Evolutionary conservation across 2,113 vertebrate genomes (phyloP), one percentile per base, ranked within the genome.

Genomic region (Phaethornis superciliosus): DNA sequence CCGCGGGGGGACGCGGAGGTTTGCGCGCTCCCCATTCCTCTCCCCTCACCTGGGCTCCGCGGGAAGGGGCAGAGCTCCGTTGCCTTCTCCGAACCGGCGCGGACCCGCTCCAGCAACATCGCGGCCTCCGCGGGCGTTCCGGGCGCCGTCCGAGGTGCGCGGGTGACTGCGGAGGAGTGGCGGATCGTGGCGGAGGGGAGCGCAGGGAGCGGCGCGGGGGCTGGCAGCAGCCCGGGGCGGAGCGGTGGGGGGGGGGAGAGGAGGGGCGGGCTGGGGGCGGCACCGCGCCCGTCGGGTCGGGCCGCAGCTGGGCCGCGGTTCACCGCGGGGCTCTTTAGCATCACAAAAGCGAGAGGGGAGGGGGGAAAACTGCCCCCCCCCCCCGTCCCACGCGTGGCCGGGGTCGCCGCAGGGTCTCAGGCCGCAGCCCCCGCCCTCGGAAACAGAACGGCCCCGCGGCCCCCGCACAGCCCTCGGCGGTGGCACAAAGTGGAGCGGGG

Each of bases 21-120:
- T 32, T 46, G 37, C 58, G 40, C 51, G 40, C 6, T 28, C 60
- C 26, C 15, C 46, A 19, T 19, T 19, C 46, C 46, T 19, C 46
- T 46, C 46, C 9, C 56, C 96, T 97, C 93, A 98, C 97, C 97
- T 95, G 62, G 87, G 58, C 95, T 94, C 59, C 95, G 64, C 33
- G 92, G 40, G 27, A 97, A 95, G 77, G 96, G 81, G 84, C 97
- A 93, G 85, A 96, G 68, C n/a, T 96, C 94, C 5, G 97, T 16
- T 6, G 96, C 92, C 49, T 79, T 91, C 22, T 97, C 89, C 28
- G 85, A 85, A 19, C 93, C 87, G 12, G 94, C 75, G 32, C 96
- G 94, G 63, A 96, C 97, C 5, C 91, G n/a, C 23, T 97, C 97
- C 85, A 98, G 96, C 86, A 98, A 94, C 98, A 98, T 97, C 44